These are phyloP conservation scores for Pagetopsis macropterus DNA, from an alignment of 2,797 vertebrate species.

Conservation along the genomic window DNA sequence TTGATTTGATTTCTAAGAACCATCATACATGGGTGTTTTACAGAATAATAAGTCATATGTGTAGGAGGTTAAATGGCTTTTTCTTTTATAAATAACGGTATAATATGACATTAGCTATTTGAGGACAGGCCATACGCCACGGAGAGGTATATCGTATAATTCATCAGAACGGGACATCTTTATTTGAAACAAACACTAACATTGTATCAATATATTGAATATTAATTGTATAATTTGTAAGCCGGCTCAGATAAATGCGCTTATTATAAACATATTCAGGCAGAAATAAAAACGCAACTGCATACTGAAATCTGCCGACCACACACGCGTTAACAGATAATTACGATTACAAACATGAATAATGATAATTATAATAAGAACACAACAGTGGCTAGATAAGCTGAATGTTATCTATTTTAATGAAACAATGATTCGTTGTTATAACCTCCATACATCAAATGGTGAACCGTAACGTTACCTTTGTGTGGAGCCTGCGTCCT, in stretches of 20 bases:
- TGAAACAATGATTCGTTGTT: neutral
- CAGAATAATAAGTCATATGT: too few relatives aligned
- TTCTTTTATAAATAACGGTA: neutral
- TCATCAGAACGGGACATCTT: neutral
- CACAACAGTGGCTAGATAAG: neutral
- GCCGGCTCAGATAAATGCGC: neutral
- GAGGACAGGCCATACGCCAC: constrained; percentile 8
- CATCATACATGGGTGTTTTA: neutral
- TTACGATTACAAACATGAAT: neutral
- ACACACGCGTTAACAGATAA: neutral
- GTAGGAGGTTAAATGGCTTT: neutral
- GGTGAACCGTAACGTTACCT: constrained; percentile 14
- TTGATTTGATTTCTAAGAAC: neutral
- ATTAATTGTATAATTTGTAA: neutral
- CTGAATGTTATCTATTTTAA: neutral
- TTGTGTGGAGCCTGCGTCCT: neutral
- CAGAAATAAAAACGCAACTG: neutral
- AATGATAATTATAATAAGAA: too few relatives aligned
- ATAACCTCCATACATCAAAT: accelerated
- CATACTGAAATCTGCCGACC: neutral
- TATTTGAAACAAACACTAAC: too few relatives aligned
- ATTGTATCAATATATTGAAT: neutral
- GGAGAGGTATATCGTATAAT: neutral
- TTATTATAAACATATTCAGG: neutral
- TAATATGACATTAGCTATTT: neutral